A percentile compares a stretch with the other conserved stretches of the same genome.
These are phyloP conservation scores for Rana temporaria DNA, from an alignment of 2,113 vertebrate genomes.

Conservation along the genomic window DNA sequence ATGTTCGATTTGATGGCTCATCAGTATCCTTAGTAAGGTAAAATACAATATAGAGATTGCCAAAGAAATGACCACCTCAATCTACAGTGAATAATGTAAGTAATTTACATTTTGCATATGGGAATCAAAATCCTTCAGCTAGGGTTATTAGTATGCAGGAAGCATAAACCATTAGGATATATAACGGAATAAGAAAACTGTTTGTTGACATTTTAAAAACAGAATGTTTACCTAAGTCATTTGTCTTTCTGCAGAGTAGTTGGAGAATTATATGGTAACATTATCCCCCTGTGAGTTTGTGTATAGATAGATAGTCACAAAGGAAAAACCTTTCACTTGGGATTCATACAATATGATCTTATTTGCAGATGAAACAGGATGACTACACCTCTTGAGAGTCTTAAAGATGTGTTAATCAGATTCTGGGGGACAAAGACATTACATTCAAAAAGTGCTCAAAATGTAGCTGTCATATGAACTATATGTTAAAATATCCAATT, in stretches of 20 bases:
- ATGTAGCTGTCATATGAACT: too few species aligned
- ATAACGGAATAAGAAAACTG: conserved; percentile 21
- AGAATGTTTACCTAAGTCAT: conserved; percentile 38
- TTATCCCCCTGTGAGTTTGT: conserved; percentile 10
- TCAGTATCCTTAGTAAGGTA: conserved; percentile 26
- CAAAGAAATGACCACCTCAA: conserved; percentile 28
- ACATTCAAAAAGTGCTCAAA: neutral
- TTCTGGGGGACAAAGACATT: neutral
- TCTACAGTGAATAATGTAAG: conserved; percentile 49
- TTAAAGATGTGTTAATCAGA: neutral
- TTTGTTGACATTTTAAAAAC: conserved; percentile 34
- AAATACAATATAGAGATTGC: conserved; percentile 31
- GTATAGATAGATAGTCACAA: neutral
- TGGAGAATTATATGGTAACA: conserved; percentile 35
- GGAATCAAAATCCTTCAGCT: conserved; percentile 42
- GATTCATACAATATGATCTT: conserved; percentile 2
- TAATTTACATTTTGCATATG: conserved; percentile 51
- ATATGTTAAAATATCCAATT: too few species aligned
- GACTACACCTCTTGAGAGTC: neutral
- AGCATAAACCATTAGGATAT: conserved; percentile 36
- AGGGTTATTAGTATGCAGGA: conserved; percentile 39
- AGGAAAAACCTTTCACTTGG: neutral
- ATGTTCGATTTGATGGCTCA: conserved; percentile 24
- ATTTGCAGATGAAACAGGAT: neutral
- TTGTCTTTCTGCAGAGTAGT: conserved; percentile 32